Percentiles rank a stretch among this genome's conserved stretches.
phyloP scores from a whole-genome alignment of 2,888 invertebrate genomes.

The Neuroscelio doddi region DNA sequence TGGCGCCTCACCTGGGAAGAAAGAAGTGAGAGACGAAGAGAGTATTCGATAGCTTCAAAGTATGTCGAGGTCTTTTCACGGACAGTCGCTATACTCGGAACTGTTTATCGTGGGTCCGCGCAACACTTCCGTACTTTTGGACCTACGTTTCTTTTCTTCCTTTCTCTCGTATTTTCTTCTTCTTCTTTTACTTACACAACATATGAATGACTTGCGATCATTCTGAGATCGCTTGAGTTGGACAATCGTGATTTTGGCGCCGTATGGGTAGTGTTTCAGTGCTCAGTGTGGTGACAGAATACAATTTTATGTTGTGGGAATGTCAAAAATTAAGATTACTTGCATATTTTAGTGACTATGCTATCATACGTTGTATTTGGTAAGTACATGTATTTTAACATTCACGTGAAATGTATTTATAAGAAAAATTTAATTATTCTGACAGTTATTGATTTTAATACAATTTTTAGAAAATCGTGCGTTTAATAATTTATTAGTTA shows the following conservation, averaged over 20 bases:
- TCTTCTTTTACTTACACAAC: background rate
- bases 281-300: slow-evolving; percentile 18
- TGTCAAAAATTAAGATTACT: slow-evolving; percentile 32
- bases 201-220: slow-evolving; percentile 40
- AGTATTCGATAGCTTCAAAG: slow-evolving; percentile 60
- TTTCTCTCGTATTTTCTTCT: slow-evolving; percentile 10
- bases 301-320: slow-evolving; percentile 43
- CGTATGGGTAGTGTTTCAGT: slow-evolving; percentile 26
- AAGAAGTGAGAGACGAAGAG: slow-evolving; percentile 57
- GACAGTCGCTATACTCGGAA: slow-evolving; percentile 63
- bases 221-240: slow-evolving; percentile 24
- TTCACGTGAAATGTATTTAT: too few species aligned
- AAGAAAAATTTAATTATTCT: too few species aligned
- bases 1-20: slow-evolving; percentile 63
- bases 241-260: slow-evolving; percentile 31
- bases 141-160: slow-evolving; percentile 6
- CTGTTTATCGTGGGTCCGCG: slow-evolving; percentile 34
- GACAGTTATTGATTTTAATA: too few species aligned
- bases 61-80: slow-evolving; percentile 72
- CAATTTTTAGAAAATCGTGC: too few species aligned
- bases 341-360: slow-evolving; percentile 27
- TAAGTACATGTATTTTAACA: slow-evolving; percentile 11
- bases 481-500: too few species aligned
- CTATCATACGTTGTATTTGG: slow-evolving; percentile 18
- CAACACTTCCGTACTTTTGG: slow-evolving; percentile 47